phyloP scores from a whole-genome alignment of 2,888 invertebrate genomes.

The Xanthostigma xanthostigma region DNA sequence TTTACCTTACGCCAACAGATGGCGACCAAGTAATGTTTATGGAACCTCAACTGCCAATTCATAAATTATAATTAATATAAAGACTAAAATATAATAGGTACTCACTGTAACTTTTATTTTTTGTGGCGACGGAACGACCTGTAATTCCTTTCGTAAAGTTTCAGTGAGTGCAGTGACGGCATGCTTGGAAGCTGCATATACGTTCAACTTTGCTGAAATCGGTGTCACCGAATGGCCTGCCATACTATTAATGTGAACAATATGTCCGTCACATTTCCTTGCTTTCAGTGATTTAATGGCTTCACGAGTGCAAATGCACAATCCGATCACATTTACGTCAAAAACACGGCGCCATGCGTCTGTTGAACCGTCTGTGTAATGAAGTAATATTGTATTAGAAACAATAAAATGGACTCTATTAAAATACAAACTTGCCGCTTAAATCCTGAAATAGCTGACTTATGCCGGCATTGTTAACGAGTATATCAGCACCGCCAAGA shows the following conservation, averaged over 20 bases:
- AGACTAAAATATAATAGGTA: not conserved
- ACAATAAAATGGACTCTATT: no score
- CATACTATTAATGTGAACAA: conserved; percentile 15
- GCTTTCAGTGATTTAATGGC: conserved; percentile 6
- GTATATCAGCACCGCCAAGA: conserved; percentile 16
- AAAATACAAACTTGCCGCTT: no score
- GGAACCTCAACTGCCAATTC: no score
- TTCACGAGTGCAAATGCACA: conserved; percentile 3
- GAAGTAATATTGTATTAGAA: no score
- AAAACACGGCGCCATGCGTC: not conserved
- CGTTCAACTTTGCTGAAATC: conserved; percentile 5
- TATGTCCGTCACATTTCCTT: conserved; percentile 10
- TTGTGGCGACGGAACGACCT: conserved; percentile 16
- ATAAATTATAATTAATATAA: no score
- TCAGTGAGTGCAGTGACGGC: conserved; percentile 29
- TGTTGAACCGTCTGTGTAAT: conserved; percentile 1
- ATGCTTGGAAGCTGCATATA: conserved; percentile 31
- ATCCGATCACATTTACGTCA: conserved; percentile 3
- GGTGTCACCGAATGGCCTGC: conserved; percentile 5
- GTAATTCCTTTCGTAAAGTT: conserved; percentile 27
- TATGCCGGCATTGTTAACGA: conserved; percentile 18
- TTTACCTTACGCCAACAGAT: no score
- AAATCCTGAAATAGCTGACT: no score
- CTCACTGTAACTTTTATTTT: conserved; percentile 20
- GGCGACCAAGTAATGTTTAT: no score